These are phyloP conservation scores for Eleginops maclovinus DNA, from an alignment of 2,113 vertebrate species.

Conservation along the genomic window DNA sequence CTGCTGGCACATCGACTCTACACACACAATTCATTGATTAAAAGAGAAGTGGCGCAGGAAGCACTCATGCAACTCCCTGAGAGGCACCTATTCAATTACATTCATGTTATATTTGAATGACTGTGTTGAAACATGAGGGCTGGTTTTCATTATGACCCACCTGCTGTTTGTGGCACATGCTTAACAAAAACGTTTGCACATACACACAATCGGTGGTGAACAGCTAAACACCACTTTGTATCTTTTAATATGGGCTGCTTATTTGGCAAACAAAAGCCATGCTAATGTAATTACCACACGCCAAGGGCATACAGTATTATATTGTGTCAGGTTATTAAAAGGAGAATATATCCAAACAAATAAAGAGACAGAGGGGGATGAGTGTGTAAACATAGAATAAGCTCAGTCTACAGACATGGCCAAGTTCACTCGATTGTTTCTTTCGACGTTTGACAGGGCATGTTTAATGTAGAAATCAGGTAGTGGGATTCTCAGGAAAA, in stretches of 20 bases:
- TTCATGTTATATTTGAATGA: conserved; percentile 61
- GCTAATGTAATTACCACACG: conserved; percentile 60
- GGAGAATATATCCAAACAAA: conserved; percentile 25
- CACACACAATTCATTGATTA: conserved; percentile 37
- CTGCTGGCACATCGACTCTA: conserved; percentile 18
- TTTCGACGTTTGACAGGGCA: conserved; percentile 16
- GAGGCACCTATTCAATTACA: conserved; percentile 53
- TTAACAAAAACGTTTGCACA: conserved; percentile 10
- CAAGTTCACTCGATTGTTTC: conserved; percentile 19
- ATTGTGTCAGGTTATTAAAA: conserved; percentile 49
- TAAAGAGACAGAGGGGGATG: background rate
- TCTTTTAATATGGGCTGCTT: conserved; percentile 60
- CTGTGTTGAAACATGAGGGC: conserved; percentile 31
- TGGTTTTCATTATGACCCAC: conserved; percentile 31
- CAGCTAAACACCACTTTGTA: conserved; percentile 13
- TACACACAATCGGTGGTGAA: background rate
- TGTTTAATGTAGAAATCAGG: conserved; percentile 1
- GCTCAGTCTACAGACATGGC: background rate
- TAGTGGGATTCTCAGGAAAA: conserved; percentile 8
- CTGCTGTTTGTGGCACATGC: conserved; percentile 19
- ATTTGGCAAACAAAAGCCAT: conserved; percentile 45
- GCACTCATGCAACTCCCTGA: conserved; percentile 45
- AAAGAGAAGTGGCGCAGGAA: conserved; percentile 51
- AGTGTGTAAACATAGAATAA: conserved; percentile 10
- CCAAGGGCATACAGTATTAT: conserved; percentile 23